Evolutionary conservation across 2,888 invertebrate species (phyloP).

Genomic region (Pollenia labialis): DNA sequence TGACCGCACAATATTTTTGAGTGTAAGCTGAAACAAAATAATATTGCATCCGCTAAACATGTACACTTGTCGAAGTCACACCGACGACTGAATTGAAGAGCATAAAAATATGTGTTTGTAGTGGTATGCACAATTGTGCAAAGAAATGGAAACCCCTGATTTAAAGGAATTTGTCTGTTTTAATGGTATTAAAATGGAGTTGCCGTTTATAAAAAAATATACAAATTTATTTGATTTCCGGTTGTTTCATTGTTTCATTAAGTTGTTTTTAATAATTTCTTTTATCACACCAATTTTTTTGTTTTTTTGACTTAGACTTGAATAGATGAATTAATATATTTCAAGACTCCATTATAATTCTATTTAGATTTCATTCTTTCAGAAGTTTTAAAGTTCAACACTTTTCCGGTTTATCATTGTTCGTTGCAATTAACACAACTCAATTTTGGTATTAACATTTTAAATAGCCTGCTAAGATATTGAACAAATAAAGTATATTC

Average conservation of each 20-base stretch:
- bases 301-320: background rate
- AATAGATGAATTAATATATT: background rate
- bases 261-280: background rate
- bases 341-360: background rate
- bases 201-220: background rate
- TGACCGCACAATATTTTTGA: no score
- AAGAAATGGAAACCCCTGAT: no score
- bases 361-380: background rate
- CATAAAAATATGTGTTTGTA: no score
- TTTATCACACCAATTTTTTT: background rate
- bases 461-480: no score
- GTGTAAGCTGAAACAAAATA: no score
- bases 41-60: no score
- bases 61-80: no score
- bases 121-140: no score
- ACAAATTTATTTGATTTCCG: conserved; percentile 5
- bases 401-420: background rate
- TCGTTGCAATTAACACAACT: no score
- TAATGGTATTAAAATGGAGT: background rate
- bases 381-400: background rate
- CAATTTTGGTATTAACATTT: no score
- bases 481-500: no score
- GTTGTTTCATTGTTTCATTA: background rate
- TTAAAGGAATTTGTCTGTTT: conserved; percentile 22
- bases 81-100: no score